Percentiles rank a stretch among this genome's conserved stretches.
Evolutionary conservation across 2,113 vertebrate genomes (phyloP).

Genomic region (Sakesphorus luctuosus): DNA sequence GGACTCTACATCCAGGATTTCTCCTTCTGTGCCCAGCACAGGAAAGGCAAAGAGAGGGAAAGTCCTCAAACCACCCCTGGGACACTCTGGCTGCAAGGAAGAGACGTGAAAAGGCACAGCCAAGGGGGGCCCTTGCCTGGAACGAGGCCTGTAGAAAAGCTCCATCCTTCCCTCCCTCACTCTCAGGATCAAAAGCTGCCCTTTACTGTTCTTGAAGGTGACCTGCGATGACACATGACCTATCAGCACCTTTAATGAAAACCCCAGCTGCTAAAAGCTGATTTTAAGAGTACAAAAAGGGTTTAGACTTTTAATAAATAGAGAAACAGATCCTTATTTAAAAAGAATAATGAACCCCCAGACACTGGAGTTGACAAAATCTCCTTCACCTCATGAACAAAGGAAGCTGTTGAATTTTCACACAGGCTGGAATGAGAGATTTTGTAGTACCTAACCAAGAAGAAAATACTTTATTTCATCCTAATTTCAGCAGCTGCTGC

Average conservation of each 20-base stretch:
- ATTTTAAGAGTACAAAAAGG: constrained; percentile 44
- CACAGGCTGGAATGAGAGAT: background rate
- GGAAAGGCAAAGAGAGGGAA: background rate
- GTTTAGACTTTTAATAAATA: constrained; percentile 34
- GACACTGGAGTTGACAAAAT: background rate
- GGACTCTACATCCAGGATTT: background rate
- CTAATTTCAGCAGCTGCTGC: background rate
- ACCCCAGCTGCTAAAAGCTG: constrained; percentile 41
- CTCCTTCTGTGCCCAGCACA: background rate
- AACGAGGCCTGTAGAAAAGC: background rate
- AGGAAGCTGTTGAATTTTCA: constrained; percentile 3
- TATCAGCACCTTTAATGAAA: constrained; percentile 69
- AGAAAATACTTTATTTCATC: constrained; percentile 9
- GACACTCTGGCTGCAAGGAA: background rate
- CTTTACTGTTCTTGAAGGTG: constrained; percentile 26
- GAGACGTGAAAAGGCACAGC: background rate
- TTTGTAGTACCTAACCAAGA: background rate
- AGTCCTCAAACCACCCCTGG: background rate
- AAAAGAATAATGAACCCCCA: background rate
- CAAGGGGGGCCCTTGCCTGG: background rate
- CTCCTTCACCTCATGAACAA: constrained; percentile 13
- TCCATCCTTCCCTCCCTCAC: background rate
- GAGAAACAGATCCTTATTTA: background rate
- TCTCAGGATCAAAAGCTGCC: constrained; percentile 41
- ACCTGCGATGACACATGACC: background rate